phyloP scores from a whole-genome alignment of 2,797 vertebrate genomes.

The Anguilla megastoma region DNA sequence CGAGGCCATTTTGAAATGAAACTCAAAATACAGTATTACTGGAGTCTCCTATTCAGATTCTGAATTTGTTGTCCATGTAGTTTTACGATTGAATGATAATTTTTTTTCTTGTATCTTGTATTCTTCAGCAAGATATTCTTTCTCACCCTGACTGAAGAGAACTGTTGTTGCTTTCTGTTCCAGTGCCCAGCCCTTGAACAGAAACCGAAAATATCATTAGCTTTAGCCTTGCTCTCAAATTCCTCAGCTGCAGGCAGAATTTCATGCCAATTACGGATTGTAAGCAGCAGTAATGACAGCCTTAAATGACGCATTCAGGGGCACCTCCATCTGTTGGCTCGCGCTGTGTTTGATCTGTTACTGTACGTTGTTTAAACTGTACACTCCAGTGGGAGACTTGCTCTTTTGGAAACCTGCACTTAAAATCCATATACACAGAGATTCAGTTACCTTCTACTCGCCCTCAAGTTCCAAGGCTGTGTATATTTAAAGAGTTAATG shows the following conservation, averaged over 20 bases:
- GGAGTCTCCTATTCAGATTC: neutral
- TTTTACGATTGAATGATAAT: neutral
- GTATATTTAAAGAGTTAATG: conserved; percentile 20
- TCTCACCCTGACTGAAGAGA: neutral
- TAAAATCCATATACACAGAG: conserved; percentile 9
- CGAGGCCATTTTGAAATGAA: neutral
- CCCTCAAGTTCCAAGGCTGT: neutral
- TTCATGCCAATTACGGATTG: conserved; percentile 61
- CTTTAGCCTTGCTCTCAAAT: conserved; percentile 58
- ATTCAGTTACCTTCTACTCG: conserved; percentile 19
- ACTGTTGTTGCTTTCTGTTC: conserved; percentile 20
- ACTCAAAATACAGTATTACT: neutral
- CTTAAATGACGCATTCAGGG: neutral
- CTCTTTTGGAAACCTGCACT: conserved; percentile 25
- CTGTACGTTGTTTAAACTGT: conserved; percentile 30
- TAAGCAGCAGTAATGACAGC: neutral
- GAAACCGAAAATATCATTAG: conserved; percentile 76
- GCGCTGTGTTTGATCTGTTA: conserved; percentile 16
- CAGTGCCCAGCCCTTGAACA: conserved; percentile 47
- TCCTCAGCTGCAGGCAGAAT: conserved; percentile 62
- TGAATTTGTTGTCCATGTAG: neutral
- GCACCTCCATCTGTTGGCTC: neutral
- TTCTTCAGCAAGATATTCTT: neutral
- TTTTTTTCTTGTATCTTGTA: neutral
- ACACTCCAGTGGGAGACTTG: conserved; percentile 11